Evolutionary conservation across 2,113 vertebrate species (phyloP).

Genomic region (Pachyramphus minor): DNA sequence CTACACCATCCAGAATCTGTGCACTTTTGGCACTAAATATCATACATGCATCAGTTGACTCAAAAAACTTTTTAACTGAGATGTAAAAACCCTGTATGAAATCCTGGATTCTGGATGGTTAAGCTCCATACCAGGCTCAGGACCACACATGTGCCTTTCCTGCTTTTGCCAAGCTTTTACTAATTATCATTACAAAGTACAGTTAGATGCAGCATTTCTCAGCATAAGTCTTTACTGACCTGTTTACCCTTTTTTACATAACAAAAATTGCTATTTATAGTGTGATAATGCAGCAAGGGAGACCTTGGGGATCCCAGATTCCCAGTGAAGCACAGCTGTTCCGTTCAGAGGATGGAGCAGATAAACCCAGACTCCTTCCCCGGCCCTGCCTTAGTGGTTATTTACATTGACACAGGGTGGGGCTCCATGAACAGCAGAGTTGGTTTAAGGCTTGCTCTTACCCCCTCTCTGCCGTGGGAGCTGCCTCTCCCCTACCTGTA

Average conservation of each 20-base stretch:
- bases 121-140: neutral
- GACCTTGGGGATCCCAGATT: neutral
- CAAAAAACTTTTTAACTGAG: neutral
- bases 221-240: neutral
- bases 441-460: neutral
- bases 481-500: neutral
- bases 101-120: neutral
- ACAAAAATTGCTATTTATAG: neutral
- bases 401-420: neutral
- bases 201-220: neutral
- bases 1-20: neutral
- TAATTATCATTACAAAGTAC: neutral
- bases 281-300: neutral
- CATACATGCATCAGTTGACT: neutral
- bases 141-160: neutral
- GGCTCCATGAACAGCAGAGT: neutral
- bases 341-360: neutral
- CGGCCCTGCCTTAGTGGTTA: neutral
- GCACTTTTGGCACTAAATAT: neutral
- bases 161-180: neutral
- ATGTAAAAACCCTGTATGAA: neutral
- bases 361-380: neutral
- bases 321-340: neutral
- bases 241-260: neutral
- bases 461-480: neutral